phyloP scores from a whole-genome alignment of 2,797 vertebrate species.

The Gymnodraco acuticeps region DNA sequence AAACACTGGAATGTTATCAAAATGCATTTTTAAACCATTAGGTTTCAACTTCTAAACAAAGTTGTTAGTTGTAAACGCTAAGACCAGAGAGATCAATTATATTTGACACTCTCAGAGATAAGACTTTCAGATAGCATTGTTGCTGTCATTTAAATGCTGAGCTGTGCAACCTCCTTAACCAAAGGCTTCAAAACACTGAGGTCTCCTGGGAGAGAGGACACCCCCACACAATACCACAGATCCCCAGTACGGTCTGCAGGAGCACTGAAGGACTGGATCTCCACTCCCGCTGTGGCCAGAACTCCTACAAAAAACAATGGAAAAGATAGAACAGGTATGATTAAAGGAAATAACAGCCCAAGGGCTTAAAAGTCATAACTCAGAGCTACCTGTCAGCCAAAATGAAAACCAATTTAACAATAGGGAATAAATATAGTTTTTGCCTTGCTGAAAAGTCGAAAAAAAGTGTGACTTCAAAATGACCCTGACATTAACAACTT shows the following conservation, averaged over 20 bases:
- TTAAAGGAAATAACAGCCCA: conserved; percentile 11
- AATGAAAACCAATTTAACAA: neutral
- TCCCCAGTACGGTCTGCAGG: conserved; percentile 80
- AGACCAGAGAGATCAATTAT: conserved; percentile 18
- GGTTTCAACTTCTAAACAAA: conserved; percentile 51
- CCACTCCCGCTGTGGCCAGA: conserved; percentile 82
- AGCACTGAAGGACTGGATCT: conserved; percentile 90
- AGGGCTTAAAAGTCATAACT: conserved; percentile 19
- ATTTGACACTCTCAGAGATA: conserved; percentile 25
- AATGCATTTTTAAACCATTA: conserved; percentile 37
- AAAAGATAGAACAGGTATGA: conserved; percentile 23
- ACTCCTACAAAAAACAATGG: conserved; percentile 81
- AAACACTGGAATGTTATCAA: conserved; percentile 68
- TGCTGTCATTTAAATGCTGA: conserved; percentile 79
- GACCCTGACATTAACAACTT: neutral
- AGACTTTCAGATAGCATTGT: conserved; percentile 13
- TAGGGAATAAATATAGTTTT: neutral
- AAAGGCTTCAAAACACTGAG: conserved; percentile 83
- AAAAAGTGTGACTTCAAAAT: neutral
- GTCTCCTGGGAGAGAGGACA: conserved; percentile 84
- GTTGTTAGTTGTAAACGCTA: conserved; percentile 63
- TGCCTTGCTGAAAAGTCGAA: neutral
- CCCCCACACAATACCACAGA: conserved; percentile 87
- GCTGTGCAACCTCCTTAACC: conserved; percentile 85
- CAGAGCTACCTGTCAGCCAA: neutral